These are phyloP conservation scores for Saccostrea glomerata DNA, from an alignment of 1,140 invertebrate genomes.

Conservation along the genomic window DNA sequence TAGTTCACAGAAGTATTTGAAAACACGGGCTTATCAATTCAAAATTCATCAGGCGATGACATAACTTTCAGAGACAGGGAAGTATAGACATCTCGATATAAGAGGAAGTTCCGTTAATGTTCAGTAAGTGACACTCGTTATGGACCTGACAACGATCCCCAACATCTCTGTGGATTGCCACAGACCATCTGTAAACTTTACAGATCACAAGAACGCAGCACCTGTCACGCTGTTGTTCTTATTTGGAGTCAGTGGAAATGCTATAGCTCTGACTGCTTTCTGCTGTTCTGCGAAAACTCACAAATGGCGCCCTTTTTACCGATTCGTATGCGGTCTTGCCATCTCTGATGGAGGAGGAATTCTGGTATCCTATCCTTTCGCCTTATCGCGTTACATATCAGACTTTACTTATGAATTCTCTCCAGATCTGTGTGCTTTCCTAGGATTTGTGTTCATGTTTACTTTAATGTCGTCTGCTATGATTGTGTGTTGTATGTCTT, in stretches of 20 bases:
- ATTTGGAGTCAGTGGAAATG: slow-evolving; percentile 67
- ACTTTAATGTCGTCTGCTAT: slow-evolving; percentile 76
- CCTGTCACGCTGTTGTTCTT: slow-evolving; percentile 53
- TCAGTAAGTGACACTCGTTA: too few relatives aligned
- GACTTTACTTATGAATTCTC: slow-evolving; percentile 65
- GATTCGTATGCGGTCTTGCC: slow-evolving; percentile 66
- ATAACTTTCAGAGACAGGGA: too few relatives aligned
- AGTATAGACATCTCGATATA: too few relatives aligned
- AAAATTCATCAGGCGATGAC: too few relatives aligned
- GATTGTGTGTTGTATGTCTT: slow-evolving; percentile 77
- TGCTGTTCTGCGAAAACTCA: slow-evolving; percentile 61
- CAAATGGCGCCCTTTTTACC: slow-evolving; percentile 66
- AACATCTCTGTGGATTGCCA: background rate
- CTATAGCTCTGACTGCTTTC: slow-evolving; percentile 62
- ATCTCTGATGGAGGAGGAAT: slow-evolving; percentile 70
- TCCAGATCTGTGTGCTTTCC: slow-evolving; percentile 71
- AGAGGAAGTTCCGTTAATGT: too few relatives aligned
- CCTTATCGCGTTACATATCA: slow-evolving; percentile 65
- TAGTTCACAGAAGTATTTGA: too few relatives aligned
- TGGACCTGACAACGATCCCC: background rate
- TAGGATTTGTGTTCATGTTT: slow-evolving; percentile 77
- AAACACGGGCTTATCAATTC: too few relatives aligned
- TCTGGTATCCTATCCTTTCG: slow-evolving; percentile 67
- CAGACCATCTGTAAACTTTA: too few relatives aligned
- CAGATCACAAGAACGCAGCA: background rate